A percentile compares a stretch with the other conserved stretches of the same genome.
phyloP scores from a whole-genome alignment of 2,797 vertebrate species.

The Gobio occitaniae region DNA sequence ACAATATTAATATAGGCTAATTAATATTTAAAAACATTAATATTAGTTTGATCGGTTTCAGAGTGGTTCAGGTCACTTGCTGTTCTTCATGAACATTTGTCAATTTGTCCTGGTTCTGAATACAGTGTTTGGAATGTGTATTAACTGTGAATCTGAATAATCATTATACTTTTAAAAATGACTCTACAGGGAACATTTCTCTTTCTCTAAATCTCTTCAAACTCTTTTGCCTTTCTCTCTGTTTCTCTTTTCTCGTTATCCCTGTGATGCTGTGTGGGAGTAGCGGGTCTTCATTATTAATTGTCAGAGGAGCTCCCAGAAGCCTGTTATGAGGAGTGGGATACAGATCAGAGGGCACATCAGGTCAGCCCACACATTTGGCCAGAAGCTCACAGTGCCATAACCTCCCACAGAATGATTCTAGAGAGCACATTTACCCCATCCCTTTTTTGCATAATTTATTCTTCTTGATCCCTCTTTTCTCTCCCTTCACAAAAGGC shows the following conservation, averaged over 20 bases:
- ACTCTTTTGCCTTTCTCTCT: background rate
- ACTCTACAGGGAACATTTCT: background rate
- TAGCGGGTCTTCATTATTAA: conserved; percentile 44
- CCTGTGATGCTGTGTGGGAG: conserved; percentile 40
- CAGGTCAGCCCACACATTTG: conserved; percentile 47
- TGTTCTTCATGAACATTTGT: background rate
- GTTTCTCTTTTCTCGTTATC: background rate
- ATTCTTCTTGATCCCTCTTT: conserved; percentile 36
- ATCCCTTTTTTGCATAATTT: conserved; percentile 36
- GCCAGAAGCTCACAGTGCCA: conserved; percentile 31
- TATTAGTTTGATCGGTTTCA: background rate
- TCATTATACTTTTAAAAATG: conserved; percentile 3
- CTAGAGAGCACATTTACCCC: conserved; percentile 44
- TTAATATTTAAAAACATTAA: background rate
- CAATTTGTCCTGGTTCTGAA: background rate
- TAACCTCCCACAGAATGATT: conserved; percentile 43
- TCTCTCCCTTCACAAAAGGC: conserved; percentile 17
- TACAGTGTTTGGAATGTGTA: background rate
- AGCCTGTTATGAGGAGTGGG: conserved; percentile 47
- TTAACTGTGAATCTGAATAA: background rate
- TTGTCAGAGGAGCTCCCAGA: conserved; percentile 40
- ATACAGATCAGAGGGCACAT: conserved; percentile 53
- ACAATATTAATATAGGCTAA: background rate
- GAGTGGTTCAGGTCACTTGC: background rate
- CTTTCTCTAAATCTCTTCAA: background rate